A percentile compares a stretch with the other conserved stretches of the same genome.
phyloP scores from a whole-genome alignment of 2,797 vertebrate genomes.

The Gadopsis bispinosus region DNA sequence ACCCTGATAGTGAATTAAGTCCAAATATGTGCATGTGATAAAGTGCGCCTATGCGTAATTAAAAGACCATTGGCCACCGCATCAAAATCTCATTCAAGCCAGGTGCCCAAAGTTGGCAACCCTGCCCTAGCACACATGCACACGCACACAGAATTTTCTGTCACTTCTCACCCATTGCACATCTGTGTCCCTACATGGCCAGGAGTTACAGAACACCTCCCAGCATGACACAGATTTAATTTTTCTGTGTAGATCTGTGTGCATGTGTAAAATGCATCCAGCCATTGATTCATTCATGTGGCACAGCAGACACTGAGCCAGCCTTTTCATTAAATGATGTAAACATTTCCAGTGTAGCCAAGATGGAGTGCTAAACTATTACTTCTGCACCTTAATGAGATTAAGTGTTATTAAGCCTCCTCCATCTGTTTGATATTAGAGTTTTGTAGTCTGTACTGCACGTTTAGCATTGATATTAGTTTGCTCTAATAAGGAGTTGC shows the following conservation, averaged over 20 bases:
- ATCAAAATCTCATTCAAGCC: too few relatives aligned
- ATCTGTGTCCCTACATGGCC: conserved; percentile 40
- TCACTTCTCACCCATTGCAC: conserved; percentile 43
- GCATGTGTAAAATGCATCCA: conserved; percentile 25
- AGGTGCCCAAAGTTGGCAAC: too few relatives aligned
- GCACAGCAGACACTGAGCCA: conserved; percentile 12
- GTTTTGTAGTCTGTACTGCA: conserved; percentile 19
- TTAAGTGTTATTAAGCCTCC: conserved; percentile 57
- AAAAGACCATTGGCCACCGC: too few relatives aligned
- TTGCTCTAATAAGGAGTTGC: conserved; percentile 37
- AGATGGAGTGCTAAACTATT: conserved; percentile 44
- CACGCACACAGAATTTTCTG: conserved; percentile 33
- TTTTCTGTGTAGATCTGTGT: conserved; percentile 18
- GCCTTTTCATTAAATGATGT: conserved; percentile 48
- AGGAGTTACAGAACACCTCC: conserved; percentile 31
- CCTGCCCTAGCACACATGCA: background rate
- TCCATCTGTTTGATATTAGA: conserved; percentile 58
- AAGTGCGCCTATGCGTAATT: too few relatives aligned
- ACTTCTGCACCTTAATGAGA: conserved; percentile 53
- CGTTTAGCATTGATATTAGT: conserved; percentile 40
- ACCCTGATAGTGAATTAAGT: too few relatives aligned
- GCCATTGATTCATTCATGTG: conserved; percentile 38
- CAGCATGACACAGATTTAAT: conserved; percentile 21
- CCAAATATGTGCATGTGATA: too few relatives aligned
- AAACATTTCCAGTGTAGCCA: conserved; percentile 37